These are phyloP conservation scores for Steromphala cineraria DNA, from an alignment of 2,888 invertebrate genomes.

Conservation along the genomic window DNA sequence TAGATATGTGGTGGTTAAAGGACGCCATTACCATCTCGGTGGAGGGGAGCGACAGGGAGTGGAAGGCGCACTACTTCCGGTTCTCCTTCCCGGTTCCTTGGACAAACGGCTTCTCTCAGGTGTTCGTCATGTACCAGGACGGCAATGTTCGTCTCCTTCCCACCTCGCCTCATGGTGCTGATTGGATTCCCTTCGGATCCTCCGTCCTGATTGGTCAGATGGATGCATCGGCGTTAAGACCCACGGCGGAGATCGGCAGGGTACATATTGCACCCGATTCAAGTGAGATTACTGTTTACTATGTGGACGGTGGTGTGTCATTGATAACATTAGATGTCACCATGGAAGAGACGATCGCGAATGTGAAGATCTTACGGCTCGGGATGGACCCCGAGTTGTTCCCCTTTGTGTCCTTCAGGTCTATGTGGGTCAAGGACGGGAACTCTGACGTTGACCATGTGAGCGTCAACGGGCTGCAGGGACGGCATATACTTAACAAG, in stretches of 20 bases:
- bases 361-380: slow-evolving; percentile 36
- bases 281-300: slow-evolving; percentile 30
- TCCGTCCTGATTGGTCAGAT: slow-evolving; percentile 49
- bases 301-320: slow-evolving; percentile 40
- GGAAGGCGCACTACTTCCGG: slow-evolving; percentile 39
- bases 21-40: slow-evolving; percentile 38
- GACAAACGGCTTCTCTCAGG: slow-evolving; percentile 46
- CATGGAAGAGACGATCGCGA: slow-evolving; percentile 32
- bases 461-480: slow-evolving; percentile 44
- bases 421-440: slow-evolving; percentile 58
- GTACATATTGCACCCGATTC: slow-evolving; percentile 39
- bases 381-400: slow-evolving; percentile 24
- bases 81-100: slow-evolving; percentile 46
- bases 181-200: slow-evolving; percentile 55
- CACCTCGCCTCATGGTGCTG: slow-evolving; percentile 46
- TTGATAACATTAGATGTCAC: slow-evolving; percentile 30
- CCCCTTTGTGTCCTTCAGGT: slow-evolving; percentile 49
- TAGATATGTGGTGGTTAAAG: slow-evolving; percentile 46
- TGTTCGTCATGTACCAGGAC: slow-evolving; percentile 51
- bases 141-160: slow-evolving; percentile 46
- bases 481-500: slow-evolving; percentile 39
- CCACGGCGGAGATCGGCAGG: slow-evolving; percentile 40
- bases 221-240: slow-evolving; percentile 25
- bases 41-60: slow-evolving; percentile 23
- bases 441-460: slow-evolving; percentile 53